Conservation (phyloP, 2,113 vertebrate species). For the Microcebus tavaratra region DNA sequence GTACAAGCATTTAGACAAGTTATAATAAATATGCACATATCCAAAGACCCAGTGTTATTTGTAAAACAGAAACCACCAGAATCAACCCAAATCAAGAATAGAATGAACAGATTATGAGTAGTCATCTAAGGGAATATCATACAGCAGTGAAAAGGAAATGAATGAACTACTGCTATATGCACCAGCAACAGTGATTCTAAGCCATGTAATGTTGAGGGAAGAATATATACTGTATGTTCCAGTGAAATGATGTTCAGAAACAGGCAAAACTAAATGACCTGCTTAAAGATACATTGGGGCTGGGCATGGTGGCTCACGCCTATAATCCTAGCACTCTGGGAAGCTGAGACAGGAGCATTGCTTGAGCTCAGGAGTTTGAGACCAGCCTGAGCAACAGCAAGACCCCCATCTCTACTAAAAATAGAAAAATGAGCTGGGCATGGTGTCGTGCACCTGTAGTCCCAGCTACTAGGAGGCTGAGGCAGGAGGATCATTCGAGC, state of each 20-base stretch:
- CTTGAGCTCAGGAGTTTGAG: too few species aligned
- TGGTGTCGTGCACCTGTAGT: fast-evolving
- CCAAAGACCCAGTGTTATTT: neutral
- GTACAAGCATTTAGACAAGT: neutral
- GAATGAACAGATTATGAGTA: neutral
- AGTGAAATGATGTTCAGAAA: neutral
- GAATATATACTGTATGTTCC: neutral
- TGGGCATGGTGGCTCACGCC: too few species aligned
- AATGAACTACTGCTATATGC: neutral
- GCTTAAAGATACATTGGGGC: neutral
- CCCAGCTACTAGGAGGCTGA: too few species aligned
- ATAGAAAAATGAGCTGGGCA: too few species aligned
- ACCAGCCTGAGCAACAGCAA: too few species aligned
- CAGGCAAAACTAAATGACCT: neutral
- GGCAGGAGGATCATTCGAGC: too few species aligned
- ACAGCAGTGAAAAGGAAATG: neutral
- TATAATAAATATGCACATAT: neutral
- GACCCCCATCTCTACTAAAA: too few species aligned
- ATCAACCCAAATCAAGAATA: neutral
- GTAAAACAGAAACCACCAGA: neutral
- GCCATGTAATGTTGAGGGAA: neutral
- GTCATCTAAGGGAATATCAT: neutral
- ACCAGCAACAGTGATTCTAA: too few species aligned
- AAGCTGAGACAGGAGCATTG: too few species aligned
- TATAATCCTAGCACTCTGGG: too few species aligned